These are phyloP conservation scores for Cryptus viduatorius DNA, from an alignment of 2,888 invertebrate species.

Conservation along the genomic window DNA sequence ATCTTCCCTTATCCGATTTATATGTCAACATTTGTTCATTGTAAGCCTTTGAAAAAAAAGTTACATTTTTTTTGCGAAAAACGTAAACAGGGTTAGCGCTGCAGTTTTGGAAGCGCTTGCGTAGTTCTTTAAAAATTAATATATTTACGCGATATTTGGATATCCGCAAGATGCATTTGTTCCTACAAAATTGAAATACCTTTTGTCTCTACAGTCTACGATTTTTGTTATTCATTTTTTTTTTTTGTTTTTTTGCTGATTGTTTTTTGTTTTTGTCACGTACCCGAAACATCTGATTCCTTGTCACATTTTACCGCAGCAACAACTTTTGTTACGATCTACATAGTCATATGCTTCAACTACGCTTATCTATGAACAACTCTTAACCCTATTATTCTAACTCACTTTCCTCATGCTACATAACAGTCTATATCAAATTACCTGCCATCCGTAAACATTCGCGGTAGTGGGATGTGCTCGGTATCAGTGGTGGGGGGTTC, in stretches of 20 bases:
- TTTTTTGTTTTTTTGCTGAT: not conserved
- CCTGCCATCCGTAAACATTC: not conserved
- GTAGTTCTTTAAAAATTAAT: not conserved
- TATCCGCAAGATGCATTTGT: not conserved
- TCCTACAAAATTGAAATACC: not conserved
- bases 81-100: not conserved
- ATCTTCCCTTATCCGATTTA: not conserved
- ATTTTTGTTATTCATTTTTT: not conserved
- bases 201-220: not conserved
- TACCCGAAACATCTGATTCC: not conserved
- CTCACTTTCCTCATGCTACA: not conserved
- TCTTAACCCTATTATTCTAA: not conserved
- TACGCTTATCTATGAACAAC: not conserved
- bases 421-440: not conserved
- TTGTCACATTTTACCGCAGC: not conserved
- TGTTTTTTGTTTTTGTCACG: not conserved
- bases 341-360: not conserved
- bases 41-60: not conserved
- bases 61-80: not conserved
- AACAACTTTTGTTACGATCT: not conserved
- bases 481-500: not conserved
- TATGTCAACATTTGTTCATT: not conserved
- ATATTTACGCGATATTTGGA: not conserved
- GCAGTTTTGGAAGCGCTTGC: not conserved
- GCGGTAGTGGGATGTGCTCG: not conserved